These are phyloP conservation scores for Paramormyrops hopkinsi DNA, from an alignment of 2,797 vertebrate genomes.

Conservation along the genomic window DNA sequence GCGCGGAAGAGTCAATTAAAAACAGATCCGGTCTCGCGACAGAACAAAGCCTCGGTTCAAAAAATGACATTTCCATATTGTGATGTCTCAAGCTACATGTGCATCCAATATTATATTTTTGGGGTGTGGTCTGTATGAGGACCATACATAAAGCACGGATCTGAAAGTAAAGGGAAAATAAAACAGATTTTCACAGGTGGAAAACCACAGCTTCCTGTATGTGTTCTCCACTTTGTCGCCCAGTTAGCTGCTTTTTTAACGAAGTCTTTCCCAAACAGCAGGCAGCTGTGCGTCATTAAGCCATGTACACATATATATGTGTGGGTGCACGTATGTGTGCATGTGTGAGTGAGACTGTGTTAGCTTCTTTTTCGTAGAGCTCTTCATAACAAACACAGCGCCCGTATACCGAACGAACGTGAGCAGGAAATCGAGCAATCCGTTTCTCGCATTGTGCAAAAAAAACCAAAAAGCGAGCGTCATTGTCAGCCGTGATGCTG, in stretches of 20 bases:
- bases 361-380: not conserved
- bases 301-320: not conserved
- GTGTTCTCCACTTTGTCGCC: not conserved
- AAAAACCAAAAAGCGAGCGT: not conserved
- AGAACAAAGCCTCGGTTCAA: not conserved
- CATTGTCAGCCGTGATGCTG: not conserved
- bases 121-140: not conserved
- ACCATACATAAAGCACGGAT: not conserved
- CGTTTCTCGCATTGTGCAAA: not conserved
- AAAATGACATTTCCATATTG: not conserved
- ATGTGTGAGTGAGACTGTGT: not conserved
- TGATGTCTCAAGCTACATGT: not conserved
- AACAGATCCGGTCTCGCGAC: constrained; percentile 1
- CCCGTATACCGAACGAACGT: not conserved
- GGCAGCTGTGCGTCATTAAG: not conserved
- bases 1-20: constrained; percentile 26
- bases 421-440: not conserved
- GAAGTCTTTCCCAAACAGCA: not conserved
- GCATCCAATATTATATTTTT: not conserved
- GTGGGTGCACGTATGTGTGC: not conserved
- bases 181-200: not conserved
- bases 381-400: not conserved
- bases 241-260: not conserved
- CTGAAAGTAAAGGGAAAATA: not conserved
- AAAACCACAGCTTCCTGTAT: not conserved